Evolutionary conservation across 2,797 vertebrate species (phyloP).

Genomic region (Lacerta agilis): DNA sequence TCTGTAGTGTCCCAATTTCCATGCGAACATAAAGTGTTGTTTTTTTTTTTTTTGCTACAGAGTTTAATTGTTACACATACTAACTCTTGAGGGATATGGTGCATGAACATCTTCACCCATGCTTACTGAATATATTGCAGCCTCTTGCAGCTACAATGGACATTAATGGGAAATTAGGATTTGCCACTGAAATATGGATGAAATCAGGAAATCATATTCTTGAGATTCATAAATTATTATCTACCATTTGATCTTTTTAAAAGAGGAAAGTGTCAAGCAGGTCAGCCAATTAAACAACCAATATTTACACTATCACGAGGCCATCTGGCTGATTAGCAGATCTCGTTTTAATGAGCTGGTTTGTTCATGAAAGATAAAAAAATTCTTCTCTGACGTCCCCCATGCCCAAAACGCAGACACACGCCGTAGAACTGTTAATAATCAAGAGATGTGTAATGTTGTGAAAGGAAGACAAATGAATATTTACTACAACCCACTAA

Average conservation of each 20-base stretch:
- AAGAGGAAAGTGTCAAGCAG: slow-evolving; percentile 24
- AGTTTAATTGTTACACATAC: not conserved
- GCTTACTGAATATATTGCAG: slow-evolving; percentile 21
- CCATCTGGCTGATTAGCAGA: slow-evolving; percentile 27
- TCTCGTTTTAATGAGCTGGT: slow-evolving; percentile 35
- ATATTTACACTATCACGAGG: slow-evolving; percentile 38
- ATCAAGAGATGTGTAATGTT: slow-evolving; percentile 30
- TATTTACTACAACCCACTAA: slow-evolving; percentile 62
- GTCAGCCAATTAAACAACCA: slow-evolving; percentile 36
- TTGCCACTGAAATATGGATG: slow-evolving; percentile 30
- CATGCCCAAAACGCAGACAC: not conserved
- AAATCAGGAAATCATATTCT: slow-evolving; percentile 21
- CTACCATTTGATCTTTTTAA: slow-evolving; percentile 6
- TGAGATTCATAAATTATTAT: slow-evolving; percentile 25
- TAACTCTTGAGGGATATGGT: not conserved
- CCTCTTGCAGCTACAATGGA: slow-evolving; percentile 24
- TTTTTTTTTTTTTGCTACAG: too few species aligned
- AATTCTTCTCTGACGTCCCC: slow-evolving; percentile 9
- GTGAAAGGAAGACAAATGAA: slow-evolving; percentile 59
- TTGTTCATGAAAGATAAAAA: slow-evolving; percentile 43
- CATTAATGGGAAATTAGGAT: not conserved
- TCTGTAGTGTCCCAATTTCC: too few species aligned
- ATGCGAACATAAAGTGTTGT: too few species aligned
- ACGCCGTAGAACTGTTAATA: slow-evolving; percentile 36
- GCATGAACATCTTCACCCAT: not conserved